Percentiles rank a stretch among this genome's conserved stretches.
Evolutionary conservation across 2,888 invertebrate species (phyloP).

Genomic region (Eremobia ochroleuca): DNA sequence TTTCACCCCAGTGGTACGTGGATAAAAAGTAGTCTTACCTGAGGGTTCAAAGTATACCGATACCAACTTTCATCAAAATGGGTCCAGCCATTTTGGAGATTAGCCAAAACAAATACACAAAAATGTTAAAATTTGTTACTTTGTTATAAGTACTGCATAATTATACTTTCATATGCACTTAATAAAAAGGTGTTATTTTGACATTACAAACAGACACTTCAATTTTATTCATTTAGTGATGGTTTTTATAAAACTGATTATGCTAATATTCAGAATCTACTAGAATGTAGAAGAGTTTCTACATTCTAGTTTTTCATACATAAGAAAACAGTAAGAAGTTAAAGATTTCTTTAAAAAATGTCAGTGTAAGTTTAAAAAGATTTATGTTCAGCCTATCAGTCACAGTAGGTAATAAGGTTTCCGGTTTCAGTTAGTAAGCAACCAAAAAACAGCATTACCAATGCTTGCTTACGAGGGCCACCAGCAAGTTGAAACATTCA

Average conservation of each 20-base stretch:
- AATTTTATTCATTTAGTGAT: no score
- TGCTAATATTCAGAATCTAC: background rate
- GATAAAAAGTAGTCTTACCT: no score
- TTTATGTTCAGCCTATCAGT: background rate
- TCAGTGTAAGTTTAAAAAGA: background rate
- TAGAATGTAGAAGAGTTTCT: background rate
- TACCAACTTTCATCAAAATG: background rate
- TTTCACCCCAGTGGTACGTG: no score
- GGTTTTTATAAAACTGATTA: background rate
- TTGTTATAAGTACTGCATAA: no score
- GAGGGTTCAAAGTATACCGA: background rate
- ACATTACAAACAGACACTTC: no score
- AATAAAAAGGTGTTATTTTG: no score
- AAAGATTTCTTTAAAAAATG: background rate
- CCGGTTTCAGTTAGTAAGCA: background rate
- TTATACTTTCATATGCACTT: no score
- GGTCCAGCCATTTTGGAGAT: background rate
- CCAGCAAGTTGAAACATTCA: background rate
- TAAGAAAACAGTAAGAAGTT: background rate
- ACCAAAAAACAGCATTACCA: background rate
- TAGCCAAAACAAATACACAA: background rate
- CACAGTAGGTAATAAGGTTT: background rate
- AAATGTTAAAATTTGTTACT: no score
- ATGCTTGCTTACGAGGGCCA: background rate
- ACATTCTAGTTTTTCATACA: background rate